Evolutionary conservation across 2,113 vertebrate species (phyloP).

Genomic region (Tretioscincus oriximinensis): DNA sequence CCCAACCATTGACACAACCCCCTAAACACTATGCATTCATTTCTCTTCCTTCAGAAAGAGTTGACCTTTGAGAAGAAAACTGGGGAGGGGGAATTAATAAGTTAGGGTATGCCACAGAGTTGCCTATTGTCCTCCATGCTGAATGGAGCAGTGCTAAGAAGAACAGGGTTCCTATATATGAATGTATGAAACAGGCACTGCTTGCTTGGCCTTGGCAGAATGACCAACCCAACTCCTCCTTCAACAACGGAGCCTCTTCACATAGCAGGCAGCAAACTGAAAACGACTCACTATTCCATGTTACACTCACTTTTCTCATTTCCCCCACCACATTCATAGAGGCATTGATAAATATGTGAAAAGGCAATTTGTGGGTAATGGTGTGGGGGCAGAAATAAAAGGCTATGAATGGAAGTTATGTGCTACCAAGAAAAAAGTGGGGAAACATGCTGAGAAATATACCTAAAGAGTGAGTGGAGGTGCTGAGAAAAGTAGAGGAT

Average conservation of each 20-base stretch:
- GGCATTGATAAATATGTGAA: conserved; percentile 5
- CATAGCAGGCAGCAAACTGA: background rate
- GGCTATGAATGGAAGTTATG: background rate
- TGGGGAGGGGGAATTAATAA: background rate
- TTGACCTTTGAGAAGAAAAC: conserved; percentile 7
- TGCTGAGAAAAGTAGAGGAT: background rate
- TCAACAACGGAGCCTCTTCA: conserved; percentile 5
- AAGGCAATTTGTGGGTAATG: conserved; percentile 1
- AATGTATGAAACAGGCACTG: background rate
- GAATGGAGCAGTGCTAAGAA: background rate
- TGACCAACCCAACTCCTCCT: background rate
- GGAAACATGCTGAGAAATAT: too few relatives aligned
- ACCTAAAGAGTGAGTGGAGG: background rate
- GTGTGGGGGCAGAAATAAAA: background rate
- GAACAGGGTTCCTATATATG: background rate
- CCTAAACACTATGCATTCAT: conserved; percentile 18
- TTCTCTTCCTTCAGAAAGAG: background rate
- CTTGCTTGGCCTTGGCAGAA: background rate
- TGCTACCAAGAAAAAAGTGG: too few relatives aligned
- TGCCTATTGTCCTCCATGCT: conserved; percentile 12
- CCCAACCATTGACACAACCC: conserved; percentile 2
- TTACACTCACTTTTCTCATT: background rate
- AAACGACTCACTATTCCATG: background rate
- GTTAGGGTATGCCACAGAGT: conserved; percentile 4
- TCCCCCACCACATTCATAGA: background rate